Percentiles rank a stretch among this genome's conserved stretches.
phyloP scores from a whole-genome alignment of 2,888 invertebrate species.

The Drosophila anomelani region DNA sequence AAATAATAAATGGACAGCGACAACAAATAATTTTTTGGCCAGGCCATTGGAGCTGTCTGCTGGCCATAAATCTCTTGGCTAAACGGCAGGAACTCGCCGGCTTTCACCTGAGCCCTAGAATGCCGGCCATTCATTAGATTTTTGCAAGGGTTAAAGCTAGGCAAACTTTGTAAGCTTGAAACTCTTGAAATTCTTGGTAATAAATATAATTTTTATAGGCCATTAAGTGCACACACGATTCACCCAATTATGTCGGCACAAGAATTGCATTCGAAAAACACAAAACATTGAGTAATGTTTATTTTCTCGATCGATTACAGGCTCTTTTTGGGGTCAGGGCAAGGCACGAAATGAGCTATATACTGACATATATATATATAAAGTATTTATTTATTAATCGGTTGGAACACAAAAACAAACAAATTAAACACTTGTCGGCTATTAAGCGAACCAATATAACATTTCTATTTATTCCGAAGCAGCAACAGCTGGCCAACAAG shows the following conservation, averaged over 20 bases:
- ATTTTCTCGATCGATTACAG: constrained; percentile 13
- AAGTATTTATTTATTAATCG: constrained; percentile 33
- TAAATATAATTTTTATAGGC: background rate
- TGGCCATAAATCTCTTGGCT: constrained; percentile 25
- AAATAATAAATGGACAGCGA: constrained; percentile 43
- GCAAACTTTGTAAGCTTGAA: constrained; percentile 6
- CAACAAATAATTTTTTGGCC: constrained; percentile 36
- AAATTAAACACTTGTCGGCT: constrained; percentile 51
- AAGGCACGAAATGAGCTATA: constrained; percentile 22
- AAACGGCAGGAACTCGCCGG: constrained; percentile 6
- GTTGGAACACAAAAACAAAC: constrained; percentile 32
- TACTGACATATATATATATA: constrained; percentile 10
- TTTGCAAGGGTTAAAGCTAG: background rate
- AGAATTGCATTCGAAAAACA: constrained; percentile 36
- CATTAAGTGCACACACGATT: background rate
- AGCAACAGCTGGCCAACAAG: constrained; percentile 40
- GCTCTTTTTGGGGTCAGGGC: constrained; percentile 35
- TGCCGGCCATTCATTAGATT: constrained; percentile 12
- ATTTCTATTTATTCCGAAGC: constrained; percentile 32
- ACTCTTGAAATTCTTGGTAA: background rate
- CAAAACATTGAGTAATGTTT: constrained; percentile 15
- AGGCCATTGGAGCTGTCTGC: constrained; percentile 37
- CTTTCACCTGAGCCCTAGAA: constrained; percentile 40
- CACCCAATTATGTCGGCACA: constrained; percentile 24
- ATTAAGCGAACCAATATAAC: constrained; percentile 41